Base-by-base conservation (phyloP, 2,888 invertebrate genomes). In the Caenorhabditis imperialis region DNA sequence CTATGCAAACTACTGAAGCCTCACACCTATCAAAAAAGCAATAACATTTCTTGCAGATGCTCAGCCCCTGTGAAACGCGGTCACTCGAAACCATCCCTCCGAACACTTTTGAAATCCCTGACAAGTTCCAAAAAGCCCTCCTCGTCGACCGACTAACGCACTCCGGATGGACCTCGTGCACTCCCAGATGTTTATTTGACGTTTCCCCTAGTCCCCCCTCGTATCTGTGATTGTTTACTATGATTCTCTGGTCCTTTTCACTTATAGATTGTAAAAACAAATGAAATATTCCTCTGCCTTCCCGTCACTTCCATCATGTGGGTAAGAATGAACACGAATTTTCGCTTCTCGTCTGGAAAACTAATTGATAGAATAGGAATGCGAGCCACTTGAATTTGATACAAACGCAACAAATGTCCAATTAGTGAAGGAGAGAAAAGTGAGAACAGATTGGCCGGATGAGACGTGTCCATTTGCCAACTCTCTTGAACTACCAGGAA, bases 51-150 rank as follows among this genome's bases (percentile, higher is more conserved):
- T 63, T 77, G 16, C 70, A 81, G 81, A 57, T 78, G 81, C 55
- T 79, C 75, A 6, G 75, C 79, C 22, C 77, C 78, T n/a, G 77
- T 81, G 37, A 81, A 75, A 40, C 50, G 71, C n/a, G 76, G 77
- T 10, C 73, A 78, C 18, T 85, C 85, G 7, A 84, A 81, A 45
- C 78, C 80, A 3, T 81, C 82, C 1, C 71, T 85, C 12, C 81
- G 81, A 30, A 79, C 50, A n/a, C 51, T 85, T 22, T 65, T 85
- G 40, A 84, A 83, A 71, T 84, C 78, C 45, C 72, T 85, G n/a
- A 78, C 82, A 12, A 76, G 77, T 23, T 54, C 77, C 16, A 80
- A 79, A 57, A 75, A 76, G 50, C 18, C 58, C 7, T 58, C 62
- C 20, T 14, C 61, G 3, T 69, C 55, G n/a, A 44, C 63, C 25